Evolutionary conservation across 2,888 invertebrate genomes (phyloP), one percentile per base, ranked within the genome.

Genomic region (Latrodectus hesperus): DNA sequence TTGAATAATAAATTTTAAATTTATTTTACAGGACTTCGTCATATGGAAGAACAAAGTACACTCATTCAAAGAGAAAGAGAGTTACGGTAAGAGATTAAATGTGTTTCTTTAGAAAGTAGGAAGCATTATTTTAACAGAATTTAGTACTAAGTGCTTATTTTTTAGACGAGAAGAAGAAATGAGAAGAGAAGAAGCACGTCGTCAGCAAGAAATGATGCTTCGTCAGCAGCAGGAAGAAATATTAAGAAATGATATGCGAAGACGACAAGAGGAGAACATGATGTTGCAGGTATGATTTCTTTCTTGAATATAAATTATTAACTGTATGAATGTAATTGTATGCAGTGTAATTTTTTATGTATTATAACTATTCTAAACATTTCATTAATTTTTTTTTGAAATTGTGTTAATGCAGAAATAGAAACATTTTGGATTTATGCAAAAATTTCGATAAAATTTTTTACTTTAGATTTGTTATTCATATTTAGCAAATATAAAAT

Each of bases 211-310:
- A 84, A 86, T 88, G 88, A 38, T 86, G 16, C 52, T 90, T n/a
- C 76, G 90, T 22, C 90, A 90, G 49, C 90, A 90, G 64, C 89
- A 90, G 76, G 90, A 90, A 82, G 90, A 90, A 72, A 73, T 90
- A 22, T 53, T 90, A 16, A 49, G 89, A 16, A 88, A 88, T 72
- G 89, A 89, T 64, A 52, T 89, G 22, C 67, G 89, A 16, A 75
- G 89, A 0, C 55, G 84, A 9, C 88, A 88, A 70, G 88, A 89
- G 65, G 88, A 89, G 49, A 80, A 49, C 17, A 74, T 88, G 78
- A 89, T 89, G 87, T 74, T 89, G 84, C 81, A 60, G 38, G 84
- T 84, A 80, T 68, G 53, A n/a, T 22, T 6, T 26, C 17, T 22
- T 68, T 22, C 22, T 11, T 68, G 17, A 68, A 12, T n/a, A 64